A percentile compares a stretch with the other conserved stretches of the same genome.
phyloP scores from a whole-genome alignment of 2,888 invertebrate species.

The Timema cristinae region DNA sequence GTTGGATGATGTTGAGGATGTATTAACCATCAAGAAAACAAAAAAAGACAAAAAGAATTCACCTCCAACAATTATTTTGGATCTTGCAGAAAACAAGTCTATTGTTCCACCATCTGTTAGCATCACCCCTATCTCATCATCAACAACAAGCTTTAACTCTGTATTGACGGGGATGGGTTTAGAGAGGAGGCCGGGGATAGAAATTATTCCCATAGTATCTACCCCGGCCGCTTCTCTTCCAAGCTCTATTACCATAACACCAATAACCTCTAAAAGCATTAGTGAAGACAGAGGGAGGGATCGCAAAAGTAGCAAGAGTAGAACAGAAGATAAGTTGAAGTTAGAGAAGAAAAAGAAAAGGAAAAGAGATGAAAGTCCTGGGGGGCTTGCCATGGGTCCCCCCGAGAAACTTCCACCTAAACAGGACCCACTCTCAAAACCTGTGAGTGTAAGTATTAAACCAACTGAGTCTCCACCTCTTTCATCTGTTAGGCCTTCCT shows the following conservation, averaged over 20 bases:
- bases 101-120: slow-evolving; percentile 58
- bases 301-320: slow-evolving; percentile 44
- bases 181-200: slow-evolving; percentile 72
- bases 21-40: slow-evolving; percentile 50
- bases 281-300: slow-evolving; percentile 44
- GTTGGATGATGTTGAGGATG: slow-evolving; percentile 53
- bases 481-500: slow-evolving; percentile 47
- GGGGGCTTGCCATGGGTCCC: slow-evolving; percentile 60
- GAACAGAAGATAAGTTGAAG: slow-evolving; percentile 46
- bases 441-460: slow-evolving; percentile 70
- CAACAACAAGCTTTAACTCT: slow-evolving; percentile 50
- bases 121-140: slow-evolving; percentile 54
- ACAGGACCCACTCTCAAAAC: slow-evolving; percentile 66
- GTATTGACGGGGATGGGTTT: slow-evolving; percentile 57
- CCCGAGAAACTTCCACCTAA: slow-evolving; percentile 77
- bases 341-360: slow-evolving; percentile 73
- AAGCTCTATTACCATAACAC: slow-evolving; percentile 83
- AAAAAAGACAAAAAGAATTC: slow-evolving; percentile 49
- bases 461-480: slow-evolving; percentile 58
- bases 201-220: slow-evolving; percentile 75
- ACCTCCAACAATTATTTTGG: slow-evolving; percentile 44
- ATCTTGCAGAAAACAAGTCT: slow-evolving; percentile 55
- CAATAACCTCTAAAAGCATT: slow-evolving; percentile 53
- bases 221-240: slow-evolving; percentile 61
- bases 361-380: slow-evolving; percentile 65